Evolutionary conservation across 2,113 vertebrate species (phyloP).

Genomic region (Chloropsis hardwickii): DNA sequence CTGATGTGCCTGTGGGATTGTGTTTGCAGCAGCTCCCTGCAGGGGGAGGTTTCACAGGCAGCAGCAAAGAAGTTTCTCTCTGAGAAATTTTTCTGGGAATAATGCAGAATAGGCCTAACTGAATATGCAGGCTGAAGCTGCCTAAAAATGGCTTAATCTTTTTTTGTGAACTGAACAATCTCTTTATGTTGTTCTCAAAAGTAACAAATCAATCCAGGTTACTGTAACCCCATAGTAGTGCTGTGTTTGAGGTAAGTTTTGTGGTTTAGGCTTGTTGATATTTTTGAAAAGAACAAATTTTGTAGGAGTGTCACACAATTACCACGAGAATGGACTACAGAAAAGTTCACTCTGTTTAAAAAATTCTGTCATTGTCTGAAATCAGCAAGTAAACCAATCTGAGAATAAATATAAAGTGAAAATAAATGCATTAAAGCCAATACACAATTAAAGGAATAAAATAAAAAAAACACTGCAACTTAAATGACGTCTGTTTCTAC

Average conservation of each 20-base stretch:
- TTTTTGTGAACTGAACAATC: neutral
- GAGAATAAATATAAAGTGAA: constrained; percentile 7
- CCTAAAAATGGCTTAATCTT: constrained; percentile 1
- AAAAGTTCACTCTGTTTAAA: neutral
- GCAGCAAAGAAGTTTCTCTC: neutral
- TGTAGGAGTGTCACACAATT: neutral
- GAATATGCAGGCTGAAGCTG: neutral
- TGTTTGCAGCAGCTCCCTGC: neutral
- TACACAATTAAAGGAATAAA: neutral
- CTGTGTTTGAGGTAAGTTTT: neutral
- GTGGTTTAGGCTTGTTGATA: neutral
- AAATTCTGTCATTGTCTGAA: neutral
- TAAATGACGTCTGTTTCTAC: neutral
- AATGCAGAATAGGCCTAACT: neutral
- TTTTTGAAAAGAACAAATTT: neutral
- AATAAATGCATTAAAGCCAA: constrained; percentile 37
- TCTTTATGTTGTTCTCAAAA: neutral
- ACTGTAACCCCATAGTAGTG: neutral
- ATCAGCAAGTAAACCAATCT: neutral
- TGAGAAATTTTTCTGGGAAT: neutral
- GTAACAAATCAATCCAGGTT: neutral
- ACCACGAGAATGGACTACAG: neutral
- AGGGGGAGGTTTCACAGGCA: neutral
- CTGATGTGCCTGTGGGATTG: accelerated
- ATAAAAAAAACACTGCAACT: constrained; percentile 11